A percentile compares a stretch with the other conserved stretches of the same genome.
Evolutionary conservation across 2,797 vertebrate genomes (phyloP).

Genomic region (Salmo trutta): DNA sequence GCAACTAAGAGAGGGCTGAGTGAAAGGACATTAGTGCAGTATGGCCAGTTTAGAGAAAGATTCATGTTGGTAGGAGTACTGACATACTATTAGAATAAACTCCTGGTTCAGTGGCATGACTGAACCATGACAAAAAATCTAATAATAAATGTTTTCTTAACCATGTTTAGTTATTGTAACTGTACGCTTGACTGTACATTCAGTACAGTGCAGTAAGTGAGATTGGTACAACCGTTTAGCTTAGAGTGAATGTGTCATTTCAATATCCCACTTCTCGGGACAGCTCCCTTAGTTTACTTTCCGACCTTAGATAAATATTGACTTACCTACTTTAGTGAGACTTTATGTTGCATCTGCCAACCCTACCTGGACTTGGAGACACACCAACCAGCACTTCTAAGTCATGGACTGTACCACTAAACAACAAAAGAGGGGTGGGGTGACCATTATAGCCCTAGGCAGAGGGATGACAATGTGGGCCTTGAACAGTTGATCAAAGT

Average conservation of each 20-base stretch:
- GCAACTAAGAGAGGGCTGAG: background rate
- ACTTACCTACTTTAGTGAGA: slow-evolving; percentile 29
- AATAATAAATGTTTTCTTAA: too few relatives aligned
- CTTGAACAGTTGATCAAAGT: too few relatives aligned
- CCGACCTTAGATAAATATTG: slow-evolving; percentile 34
- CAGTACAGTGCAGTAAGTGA: background rate
- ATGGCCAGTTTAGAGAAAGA: background rate
- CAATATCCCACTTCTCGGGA: background rate
- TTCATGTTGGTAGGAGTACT: background rate
- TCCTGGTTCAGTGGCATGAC: background rate
- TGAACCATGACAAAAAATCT: too few relatives aligned
- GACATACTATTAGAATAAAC: background rate
- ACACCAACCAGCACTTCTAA: background rate
- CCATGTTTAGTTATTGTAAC: background rate
- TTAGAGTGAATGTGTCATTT: slow-evolving; percentile 11
- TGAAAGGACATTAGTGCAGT: background rate
- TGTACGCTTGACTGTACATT: background rate
- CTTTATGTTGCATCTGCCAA: slow-evolving; percentile 14
- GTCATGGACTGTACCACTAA: background rate
- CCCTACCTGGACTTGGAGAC: background rate
- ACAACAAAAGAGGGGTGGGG: too few relatives aligned
- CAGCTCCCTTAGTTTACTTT: slow-evolving; percentile 29
- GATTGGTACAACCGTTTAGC: background rate
- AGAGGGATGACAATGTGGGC: too few relatives aligned
- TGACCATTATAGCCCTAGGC: too few relatives aligned